Evolutionary conservation across 2,797 vertebrate genomes (phyloP), one percentile per base, ranked within the genome.

Genomic region (Tachyglossus aculeatus): DNA sequence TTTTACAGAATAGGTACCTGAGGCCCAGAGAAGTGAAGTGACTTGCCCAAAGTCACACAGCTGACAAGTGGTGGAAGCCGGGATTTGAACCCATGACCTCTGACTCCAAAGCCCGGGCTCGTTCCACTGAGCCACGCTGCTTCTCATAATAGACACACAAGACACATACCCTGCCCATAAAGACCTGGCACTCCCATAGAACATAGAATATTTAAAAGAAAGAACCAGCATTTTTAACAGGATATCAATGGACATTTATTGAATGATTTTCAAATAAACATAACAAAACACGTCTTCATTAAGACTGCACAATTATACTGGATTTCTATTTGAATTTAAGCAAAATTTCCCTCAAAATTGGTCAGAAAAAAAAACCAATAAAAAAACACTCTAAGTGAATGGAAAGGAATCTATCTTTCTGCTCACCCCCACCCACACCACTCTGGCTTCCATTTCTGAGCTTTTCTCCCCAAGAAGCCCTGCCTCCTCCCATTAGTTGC

Each of bases 271-370:
- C n/a, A 43, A 0, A 4, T 21, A 39, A 58, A 33, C 15, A 67
- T 64, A 36, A 25, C 27, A 62, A 48, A 74, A 83, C 5, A 24
- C 45, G 44, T 70, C 43, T 41, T 71, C 38, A n/a, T n/a, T n/a
- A n/a, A n/a, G n/a, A n/a, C n/a, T n/a, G n/a, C n/a, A n/a, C n/a
- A n/a, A 25, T 5, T 7, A 24, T 16, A 52, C 56, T 58, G 5
- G 71, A 55, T 65, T 51, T 41, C 72, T 60, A 75, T 66, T 64
- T 81, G 51, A 65, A 86, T 84, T 81, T 67, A 61, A 83, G 44
- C 36, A 70, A 60, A 34, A 67, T 50, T 56, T 64, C 58, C 24
- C 52, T 62, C 38, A 51, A 74, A 81, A 56, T n/a, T 56, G 37
- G 70, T 45, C 65, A 74, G 54, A 37, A 24, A 37, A 74, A 71